Conservation (phyloP, 2,888 invertebrate genomes). For the Mythimna ferrago region DNA sequence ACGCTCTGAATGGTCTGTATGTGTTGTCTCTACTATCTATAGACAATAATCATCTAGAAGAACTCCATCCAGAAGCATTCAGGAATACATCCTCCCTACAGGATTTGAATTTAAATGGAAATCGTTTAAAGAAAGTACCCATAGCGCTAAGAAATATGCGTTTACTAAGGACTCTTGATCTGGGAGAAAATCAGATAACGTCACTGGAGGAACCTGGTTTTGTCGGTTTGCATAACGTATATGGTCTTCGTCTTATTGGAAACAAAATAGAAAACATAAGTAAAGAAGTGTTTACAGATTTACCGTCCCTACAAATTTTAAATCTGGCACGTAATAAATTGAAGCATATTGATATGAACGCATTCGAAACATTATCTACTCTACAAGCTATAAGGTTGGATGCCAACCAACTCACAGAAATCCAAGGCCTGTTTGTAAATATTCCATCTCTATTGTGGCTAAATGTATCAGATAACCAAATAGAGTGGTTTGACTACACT, state of each 20-base stretch:
- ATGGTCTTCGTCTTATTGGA: slow-evolving; percentile 96
- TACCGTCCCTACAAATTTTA: slow-evolving; percentile 95
- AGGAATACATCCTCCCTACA: slow-evolving; percentile 97
- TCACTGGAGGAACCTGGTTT: slow-evolving; percentile 95
- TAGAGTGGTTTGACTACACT: slow-evolving; percentile 97
- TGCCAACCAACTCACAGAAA: slow-evolving; percentile 95
- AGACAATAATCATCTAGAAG: slow-evolving; percentile 96
- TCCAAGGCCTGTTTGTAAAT: slow-evolving; percentile 96
- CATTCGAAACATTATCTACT: slow-evolving; percentile 95
- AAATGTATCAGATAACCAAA: slow-evolving; percentile 97
- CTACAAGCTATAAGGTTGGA: slow-evolving; percentile 97
- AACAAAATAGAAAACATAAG: slow-evolving; percentile 96
- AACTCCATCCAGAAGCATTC: slow-evolving; percentile 96
- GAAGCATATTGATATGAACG: slow-evolving; percentile 94
- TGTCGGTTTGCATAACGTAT: slow-evolving; percentile 95
- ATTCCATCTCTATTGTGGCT: slow-evolving; percentile 96
- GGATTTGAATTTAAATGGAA: slow-evolving; percentile 97
- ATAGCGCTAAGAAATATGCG: slow-evolving; percentile 96
- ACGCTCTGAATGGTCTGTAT: slow-evolving; percentile 96
- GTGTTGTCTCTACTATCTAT: slow-evolving; percentile 96
- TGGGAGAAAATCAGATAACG: slow-evolving; percentile 97
- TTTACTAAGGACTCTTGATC: slow-evolving; percentile 95
- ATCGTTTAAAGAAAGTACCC: slow-evolving; percentile 95
- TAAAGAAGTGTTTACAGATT: slow-evolving; percentile 94
- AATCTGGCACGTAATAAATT: slow-evolving; percentile 97